Evolutionary conservation across 2,113 vertebrate species (phyloP), one percentile per base, ranked within the genome.

Genomic region (Microtus richardsoni): DNA sequence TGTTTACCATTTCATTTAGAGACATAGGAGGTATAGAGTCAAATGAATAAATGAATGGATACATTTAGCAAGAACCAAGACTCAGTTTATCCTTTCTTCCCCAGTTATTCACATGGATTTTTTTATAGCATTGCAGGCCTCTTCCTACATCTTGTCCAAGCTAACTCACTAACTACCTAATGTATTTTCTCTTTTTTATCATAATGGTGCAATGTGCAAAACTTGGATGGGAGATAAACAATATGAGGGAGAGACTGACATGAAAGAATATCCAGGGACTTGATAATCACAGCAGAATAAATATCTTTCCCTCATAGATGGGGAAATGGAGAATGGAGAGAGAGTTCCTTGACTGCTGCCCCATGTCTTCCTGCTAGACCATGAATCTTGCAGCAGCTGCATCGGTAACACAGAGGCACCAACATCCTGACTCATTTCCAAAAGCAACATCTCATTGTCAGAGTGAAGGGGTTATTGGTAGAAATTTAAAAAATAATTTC

Each of bases 401-500:
- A 14, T 82, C 21, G 36, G 84, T n/a, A 79, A 39, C 49, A 88
- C 3, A 30, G 0, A 36, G n/a, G 70, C 12, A 66, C 71, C 80
- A 80, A 60, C 58, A 79, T 44, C 21, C 19, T 88, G 64, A 9
- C 16, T 88, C 3, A 5, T 95, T 95, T 90, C 41, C 49, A 82
- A 91, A 91, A 82, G 91, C 1, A 3, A 84, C 60, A 94, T 8
- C 6, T 95, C 83, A 36, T 60, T 16, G 6, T 60, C 39, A 95
- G 66, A 30, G 60, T 70, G 80, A 80, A 91, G 39, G 64, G 85
- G 22, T 94, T 87, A 49, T 36, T 33, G 78, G 62, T 17, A 41
- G 47, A 80, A 95, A 92, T 93, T 89, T 7, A 7, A 36, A 91
- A 94, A 85, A 75, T 44, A 33, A 66, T 75, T 86, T 16, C 52